phyloP scores from a whole-genome alignment of 1,140 invertebrate species.

The Panulirus ornatus region DNA sequence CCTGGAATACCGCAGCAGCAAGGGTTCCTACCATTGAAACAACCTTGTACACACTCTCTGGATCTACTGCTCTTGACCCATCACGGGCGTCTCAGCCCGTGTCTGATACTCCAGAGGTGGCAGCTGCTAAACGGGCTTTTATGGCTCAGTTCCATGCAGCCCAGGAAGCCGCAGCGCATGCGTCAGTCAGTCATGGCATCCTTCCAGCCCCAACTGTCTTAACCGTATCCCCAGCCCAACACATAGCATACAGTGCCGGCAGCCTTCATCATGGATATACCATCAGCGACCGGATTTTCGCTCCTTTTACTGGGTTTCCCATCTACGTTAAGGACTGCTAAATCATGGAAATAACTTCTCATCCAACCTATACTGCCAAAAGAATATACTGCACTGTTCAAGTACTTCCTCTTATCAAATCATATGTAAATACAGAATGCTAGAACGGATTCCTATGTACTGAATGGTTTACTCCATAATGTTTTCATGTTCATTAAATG shows the following conservation, averaged over 20 bases:
- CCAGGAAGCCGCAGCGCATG: conserved; percentile 10
- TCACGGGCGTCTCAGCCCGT: not conserved
- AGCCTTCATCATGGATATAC: too few relatives aligned
- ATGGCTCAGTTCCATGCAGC: conserved; percentile 52
- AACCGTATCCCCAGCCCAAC: conserved; percentile 8
- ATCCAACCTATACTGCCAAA: too few relatives aligned
- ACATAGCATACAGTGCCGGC: not conserved
- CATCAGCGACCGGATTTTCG: conserved; percentile 42
- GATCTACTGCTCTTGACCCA: not conserved
- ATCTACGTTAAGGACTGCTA: conserved; percentile 8
- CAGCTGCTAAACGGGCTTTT: conserved; percentile 31
- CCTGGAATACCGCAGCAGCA: conserved; percentile 46
- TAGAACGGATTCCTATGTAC: too few relatives aligned
- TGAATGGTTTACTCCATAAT: too few relatives aligned
- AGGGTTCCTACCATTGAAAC: conserved; percentile 53
- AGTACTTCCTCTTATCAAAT: too few relatives aligned
- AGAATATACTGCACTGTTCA: too few relatives aligned
- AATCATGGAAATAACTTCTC: too few relatives aligned
- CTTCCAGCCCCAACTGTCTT: conserved; percentile 20
- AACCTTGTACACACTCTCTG: conserved; percentile 32
- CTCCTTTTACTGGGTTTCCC: conserved; percentile 31
- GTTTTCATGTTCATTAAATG: too few relatives aligned
- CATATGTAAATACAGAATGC: too few relatives aligned
- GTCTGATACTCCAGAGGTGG: conserved; percentile 35
- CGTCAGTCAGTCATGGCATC: not conserved